phyloP scores from a whole-genome alignment of 2,113 vertebrate species.

The Parus major region DNA sequence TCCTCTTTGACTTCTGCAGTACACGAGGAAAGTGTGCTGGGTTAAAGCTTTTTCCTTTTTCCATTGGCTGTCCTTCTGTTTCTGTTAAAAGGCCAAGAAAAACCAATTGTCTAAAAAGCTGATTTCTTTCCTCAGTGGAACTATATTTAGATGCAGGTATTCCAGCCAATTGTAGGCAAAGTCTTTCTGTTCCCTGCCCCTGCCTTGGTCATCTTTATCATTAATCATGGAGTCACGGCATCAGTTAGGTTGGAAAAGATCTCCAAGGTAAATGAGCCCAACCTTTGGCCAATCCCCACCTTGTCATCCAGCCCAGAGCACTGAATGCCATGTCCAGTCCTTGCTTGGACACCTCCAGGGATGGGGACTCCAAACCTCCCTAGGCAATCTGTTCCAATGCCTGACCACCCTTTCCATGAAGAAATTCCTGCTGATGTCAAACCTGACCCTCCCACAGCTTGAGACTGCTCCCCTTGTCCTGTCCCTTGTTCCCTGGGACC shows the following conservation, averaged over 20 bases:
- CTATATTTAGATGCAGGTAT: not conserved
- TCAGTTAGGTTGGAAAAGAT: not conserved
- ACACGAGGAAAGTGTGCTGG: not conserved
- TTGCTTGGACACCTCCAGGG: not conserved
- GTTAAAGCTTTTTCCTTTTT: not conserved
- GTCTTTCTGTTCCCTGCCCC: not conserved
- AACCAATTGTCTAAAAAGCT: not conserved
- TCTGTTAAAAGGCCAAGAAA: conserved; percentile 6
- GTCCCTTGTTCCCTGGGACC: not conserved
- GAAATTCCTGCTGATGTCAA: not conserved
- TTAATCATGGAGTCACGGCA: not conserved
- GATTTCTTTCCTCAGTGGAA: not conserved
- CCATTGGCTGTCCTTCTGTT: not conserved
- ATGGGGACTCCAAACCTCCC: not conserved
- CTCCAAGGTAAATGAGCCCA: not conserved
- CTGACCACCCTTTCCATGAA: not conserved
- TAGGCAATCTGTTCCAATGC: not conserved
- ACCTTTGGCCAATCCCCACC: accelerated
- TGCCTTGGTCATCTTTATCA: not conserved
- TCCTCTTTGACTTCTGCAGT: not conserved
- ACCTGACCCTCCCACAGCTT: not conserved
- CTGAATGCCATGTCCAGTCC: not conserved
- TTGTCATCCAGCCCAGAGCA: not conserved
- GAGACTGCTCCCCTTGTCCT: accelerated
- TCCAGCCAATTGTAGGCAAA: not conserved